Evolutionary conservation across 1,140 invertebrate genomes (phyloP), one percentile per base, ranked within the genome.

Genomic region (Rhopalosiphum padi): DNA sequence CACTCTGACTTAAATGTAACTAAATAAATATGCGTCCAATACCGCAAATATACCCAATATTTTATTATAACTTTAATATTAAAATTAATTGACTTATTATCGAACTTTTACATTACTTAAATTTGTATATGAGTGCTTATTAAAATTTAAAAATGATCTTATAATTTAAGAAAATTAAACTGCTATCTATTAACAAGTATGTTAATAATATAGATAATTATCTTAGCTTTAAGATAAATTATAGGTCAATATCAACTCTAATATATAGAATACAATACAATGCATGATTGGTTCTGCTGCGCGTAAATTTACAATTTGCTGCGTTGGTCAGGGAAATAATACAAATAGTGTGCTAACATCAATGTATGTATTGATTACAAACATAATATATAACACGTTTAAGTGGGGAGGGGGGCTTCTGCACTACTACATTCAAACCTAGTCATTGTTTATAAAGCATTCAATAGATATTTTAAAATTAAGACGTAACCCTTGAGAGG

Each of bases 381-480:
- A 68, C 1, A 68, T n/a, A n/a, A 68, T 25, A 25, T 25, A 68
- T 68, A 68, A n/a, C 30, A 68, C 4, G 3, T 68, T 11, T 0
- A n/a, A 77, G 23, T n/a, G 0, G 30, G 3, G n/a, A n/a, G 1
- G 1, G 25, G n/a, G 15, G 0, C 15, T 18, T 9, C 22, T 53
- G 7, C 53, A 23, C 30, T 18, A n/a, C 15, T n/a, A 4, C 4
- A 30, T 68, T 5, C 9, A 68, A 9, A 7, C 0, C 4, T 21
- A 5, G 15, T 18, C 15, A 30, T 68, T 15, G 60, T 68, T 68
- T 68, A 68, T 6, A 6, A n/a, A 77, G 30, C 18, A n/a, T n/a
- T 77, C 11, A 77, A n/a, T 4, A 77, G 15, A 77, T 15, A 77
- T 6, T n/a, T 18, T n/a, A n/a, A 11, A n/a, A 60, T 60, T 60